Base-by-base conservation (phyloP, 2,888 invertebrate species). In the Trileptium ribeirensis region DNA sequence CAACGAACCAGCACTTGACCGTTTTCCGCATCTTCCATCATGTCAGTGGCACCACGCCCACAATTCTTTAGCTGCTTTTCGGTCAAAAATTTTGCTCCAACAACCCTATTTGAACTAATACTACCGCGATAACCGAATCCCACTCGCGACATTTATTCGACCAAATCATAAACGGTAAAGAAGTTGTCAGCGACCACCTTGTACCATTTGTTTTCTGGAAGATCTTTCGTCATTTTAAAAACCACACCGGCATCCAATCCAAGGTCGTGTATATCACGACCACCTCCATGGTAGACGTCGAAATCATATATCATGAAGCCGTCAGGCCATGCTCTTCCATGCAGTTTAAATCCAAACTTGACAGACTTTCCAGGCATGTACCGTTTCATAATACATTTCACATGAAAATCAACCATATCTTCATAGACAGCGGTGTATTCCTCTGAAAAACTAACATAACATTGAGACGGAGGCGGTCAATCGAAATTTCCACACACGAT, bases 371-470 rank as follows among this genome's bases (percentile, higher is more conserved):
- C n/a, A n/a, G 64, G n/a, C n/a, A n/a, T n/a, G n/a, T n/a, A n/a
- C n/a, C n/a, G n/a, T n/a, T n/a, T n/a, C n/a, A n/a, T n/a, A n/a
- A n/a, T n/a, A n/a, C n/a, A n/a, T n/a, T n/a, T 74, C 39, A 39
- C 77, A 40, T 74, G 67, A 0, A 74, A 67, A 8, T 67, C 79
- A 40, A 74, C 34, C 67, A 79, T 24, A 3, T 8, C 38, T 74
- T 79, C 67, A 67, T 74, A 67, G 64, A 79, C 67, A 36, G 79
- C 64, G 19, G 67, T 74, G 24, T 79, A 74, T 15, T 79, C 70
- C 0, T 79, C 24, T 79, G 79, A 34, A 31, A 33, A 8, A 39
- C 31, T 36, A 31, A 34, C 70, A 40, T 34, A 74, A 74, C 3
- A 40, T 2, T 2, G 1, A 29, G 2, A 34, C 78, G 1, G 64